Conservation (phyloP, 2,113 vertebrate species). For the Echinops telfairi region DNA sequence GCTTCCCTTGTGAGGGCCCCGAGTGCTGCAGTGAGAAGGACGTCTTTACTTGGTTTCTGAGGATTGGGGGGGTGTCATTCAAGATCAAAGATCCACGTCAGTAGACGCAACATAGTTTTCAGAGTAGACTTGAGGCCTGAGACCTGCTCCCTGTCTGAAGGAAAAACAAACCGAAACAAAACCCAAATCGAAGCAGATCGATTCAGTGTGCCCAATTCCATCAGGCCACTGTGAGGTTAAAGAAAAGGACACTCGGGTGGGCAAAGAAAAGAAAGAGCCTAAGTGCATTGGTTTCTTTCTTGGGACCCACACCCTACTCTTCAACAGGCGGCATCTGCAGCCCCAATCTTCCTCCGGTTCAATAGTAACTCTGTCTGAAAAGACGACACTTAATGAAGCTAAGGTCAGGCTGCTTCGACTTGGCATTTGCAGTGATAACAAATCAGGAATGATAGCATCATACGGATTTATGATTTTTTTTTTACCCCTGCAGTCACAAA, state of each 20-base stretch:
- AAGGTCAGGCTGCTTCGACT: constrained; percentile 87
- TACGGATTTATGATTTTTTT: constrained; percentile 91
- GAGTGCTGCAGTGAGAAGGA: constrained; percentile 61
- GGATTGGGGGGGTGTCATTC: constrained; percentile 79
- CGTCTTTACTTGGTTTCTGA: constrained; percentile 84
- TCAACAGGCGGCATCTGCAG: constrained; percentile 58
- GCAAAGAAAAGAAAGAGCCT: constrained; percentile 70
- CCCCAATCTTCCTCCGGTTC: constrained; percentile 84
- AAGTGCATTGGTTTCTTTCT: constrained; percentile 84
- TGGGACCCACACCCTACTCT: not conserved
- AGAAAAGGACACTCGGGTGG: constrained; percentile 59
- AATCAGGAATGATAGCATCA: constrained; percentile 90
- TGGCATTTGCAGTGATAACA: constrained; percentile 88
- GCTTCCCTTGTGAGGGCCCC: constrained; percentile 69
- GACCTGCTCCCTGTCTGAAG: constrained; percentile 81
- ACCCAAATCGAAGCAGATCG: not conserved
- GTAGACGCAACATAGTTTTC: constrained; percentile 82
- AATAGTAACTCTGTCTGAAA: constrained; percentile 86
- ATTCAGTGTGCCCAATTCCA: constrained; percentile 62
- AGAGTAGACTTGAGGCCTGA: constrained; percentile 82
- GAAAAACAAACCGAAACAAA: constrained; percentile 50
- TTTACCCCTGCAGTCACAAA: constrained; percentile 89
- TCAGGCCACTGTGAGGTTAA: constrained; percentile 72
- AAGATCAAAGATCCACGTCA: constrained; percentile 85
- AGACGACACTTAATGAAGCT: constrained; percentile 88